Evolutionary conservation across 2,797 vertebrate genomes (phyloP), one percentile per base, ranked within the genome.

Genomic region (Labeo calbasu): DNA sequence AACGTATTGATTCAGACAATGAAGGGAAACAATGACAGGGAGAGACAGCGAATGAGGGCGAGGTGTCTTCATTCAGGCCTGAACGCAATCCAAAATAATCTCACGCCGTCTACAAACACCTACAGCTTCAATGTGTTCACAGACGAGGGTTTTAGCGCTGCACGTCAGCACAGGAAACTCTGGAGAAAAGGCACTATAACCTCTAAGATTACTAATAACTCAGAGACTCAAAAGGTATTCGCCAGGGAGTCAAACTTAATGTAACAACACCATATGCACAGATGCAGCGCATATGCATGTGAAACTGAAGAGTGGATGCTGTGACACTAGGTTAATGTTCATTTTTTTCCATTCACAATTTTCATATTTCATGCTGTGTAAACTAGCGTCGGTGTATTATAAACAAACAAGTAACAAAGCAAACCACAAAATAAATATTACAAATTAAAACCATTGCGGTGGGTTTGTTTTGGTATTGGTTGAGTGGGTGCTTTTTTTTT

Each of bases 191-290:
- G 21, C 50, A 43, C 23, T n/a, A 19, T 6, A 85, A 71, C 53
- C 65, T 15, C 5, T 12, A 46, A 40, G 48, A 79, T 70, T 53
- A 63, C 77, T 69, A 21, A 75, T 12, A 43, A 28, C 23, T 51
- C 48, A 8, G 9, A 53, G 51, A 81, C 15, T 66, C 43, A 36
- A 59, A 23, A 40, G 48, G 32, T 59, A 19, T 80, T 77, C n/a
- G 10, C n/a, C 51, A 75, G 63, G 32, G 70, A 73, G 55, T 80
- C 81, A 71, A 55, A 82, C 66, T 50, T 25, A 21, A 75, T 76
- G 36, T 23, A 77, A 84, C 75, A 82, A 71, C 23, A 36, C 55
- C 79, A 85, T 76, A 83, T 55, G 80, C 75, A 86, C 85, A 86
- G 48, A 86, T 17, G 57, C 40, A 57, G 72, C 79, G n/a, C 71